These are phyloP conservation scores for Campoplex capitator DNA, from an alignment of 2,888 invertebrate species.

Conservation along the genomic window DNA sequence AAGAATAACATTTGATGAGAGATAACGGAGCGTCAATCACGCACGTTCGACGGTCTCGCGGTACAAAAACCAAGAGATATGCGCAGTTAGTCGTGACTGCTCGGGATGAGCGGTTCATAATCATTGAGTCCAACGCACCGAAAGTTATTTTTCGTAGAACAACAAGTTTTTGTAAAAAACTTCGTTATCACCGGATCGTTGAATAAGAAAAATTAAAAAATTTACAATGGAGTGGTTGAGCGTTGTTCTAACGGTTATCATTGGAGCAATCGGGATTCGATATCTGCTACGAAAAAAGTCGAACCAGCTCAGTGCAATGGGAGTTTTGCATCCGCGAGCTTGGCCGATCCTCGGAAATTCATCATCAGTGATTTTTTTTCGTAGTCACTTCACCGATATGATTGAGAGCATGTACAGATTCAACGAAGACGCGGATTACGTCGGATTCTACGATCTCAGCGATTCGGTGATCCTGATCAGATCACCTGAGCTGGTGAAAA, in stretches of 20 bases:
- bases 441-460: slow-evolving; percentile 13
- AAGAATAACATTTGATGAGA: too few relatives aligned
- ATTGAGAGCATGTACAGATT: not conserved
- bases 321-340: not conserved
- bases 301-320: not conserved
- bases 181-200: not conserved
- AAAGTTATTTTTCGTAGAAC: not conserved
- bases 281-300: not conserved
- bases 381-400: not conserved
- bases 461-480: slow-evolving; percentile 15
- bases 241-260: not conserved
- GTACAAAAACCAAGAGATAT: not conserved
- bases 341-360: not conserved
- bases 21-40: too few relatives aligned
- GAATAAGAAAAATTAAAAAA: not conserved
- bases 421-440: slow-evolving; percentile 7
- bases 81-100: not conserved
- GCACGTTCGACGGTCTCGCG: not conserved
- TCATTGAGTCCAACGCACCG: not conserved
- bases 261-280: not conserved
- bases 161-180: not conserved
- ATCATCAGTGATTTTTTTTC: not conserved
- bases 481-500: slow-evolving; percentile 23
- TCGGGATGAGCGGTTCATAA: not conserved
- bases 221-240: slow-evolving; percentile 9